These are phyloP conservation scores for Chloromyia formosa DNA, from an alignment of 2,888 invertebrate genomes.

Conservation along the genomic window DNA sequence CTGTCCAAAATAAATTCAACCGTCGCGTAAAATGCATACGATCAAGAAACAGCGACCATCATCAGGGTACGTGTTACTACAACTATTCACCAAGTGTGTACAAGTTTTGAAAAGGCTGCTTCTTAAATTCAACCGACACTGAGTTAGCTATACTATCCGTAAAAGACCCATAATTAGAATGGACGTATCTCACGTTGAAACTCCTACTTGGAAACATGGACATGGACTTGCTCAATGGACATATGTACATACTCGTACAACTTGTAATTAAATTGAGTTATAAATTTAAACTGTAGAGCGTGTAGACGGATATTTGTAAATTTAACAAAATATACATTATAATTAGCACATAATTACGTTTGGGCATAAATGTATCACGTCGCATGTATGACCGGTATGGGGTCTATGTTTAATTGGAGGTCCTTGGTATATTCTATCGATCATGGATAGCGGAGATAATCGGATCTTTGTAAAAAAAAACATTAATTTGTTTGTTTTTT, in stretches of 20 bases:
- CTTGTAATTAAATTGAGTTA: conserved; percentile 49
- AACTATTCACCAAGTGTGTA: no score
- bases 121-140: no score
- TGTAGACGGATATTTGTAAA: conserved; percentile 37
- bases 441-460: no score
- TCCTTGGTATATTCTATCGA: no score
- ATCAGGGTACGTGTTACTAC: neutral
- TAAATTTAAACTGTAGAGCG: conserved; percentile 44
- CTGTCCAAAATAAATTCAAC: neutral
- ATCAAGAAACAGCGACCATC: neutral
- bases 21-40: neutral
- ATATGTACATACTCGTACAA: no score
- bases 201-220: conserved; percentile 22
- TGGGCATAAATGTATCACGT: conserved; percentile 5
- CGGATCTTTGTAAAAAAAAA: no score
- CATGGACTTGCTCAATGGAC: conserved; percentile 22
- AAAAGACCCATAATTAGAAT: conserved; percentile 29
- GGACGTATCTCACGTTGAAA: conserved; percentile 19
- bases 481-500: no score
- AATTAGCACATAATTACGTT: conserved; percentile 48
- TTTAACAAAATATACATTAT: conserved; percentile 47
- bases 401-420: no score
- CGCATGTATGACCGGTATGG: no score
- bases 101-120: no score
- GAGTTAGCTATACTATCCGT: no score